These are phyloP conservation scores for Hyperoplus lanceolatus DNA, from an alignment of 2,797 vertebrate genomes.

Conservation along the genomic window DNA sequence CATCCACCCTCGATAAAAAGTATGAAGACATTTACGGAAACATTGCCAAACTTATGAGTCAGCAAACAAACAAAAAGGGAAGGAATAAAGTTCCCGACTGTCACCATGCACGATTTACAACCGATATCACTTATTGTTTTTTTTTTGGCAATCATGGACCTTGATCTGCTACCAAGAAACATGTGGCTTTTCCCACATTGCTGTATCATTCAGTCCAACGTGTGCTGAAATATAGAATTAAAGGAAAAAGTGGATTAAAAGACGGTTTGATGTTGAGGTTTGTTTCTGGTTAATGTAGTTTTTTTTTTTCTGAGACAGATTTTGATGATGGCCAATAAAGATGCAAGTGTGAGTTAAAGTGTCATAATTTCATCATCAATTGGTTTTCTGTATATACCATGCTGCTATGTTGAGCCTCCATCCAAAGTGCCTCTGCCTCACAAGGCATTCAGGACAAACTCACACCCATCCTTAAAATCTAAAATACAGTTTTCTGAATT, in stretches of 20 bases:
- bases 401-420: constrained; percentile 56
- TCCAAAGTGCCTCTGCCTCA: constrained; percentile 76
- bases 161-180: constrained; percentile 12
- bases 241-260: neutral
- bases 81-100: neutral
- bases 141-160: constrained; percentile 35
- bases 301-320: constrained; percentile 29
- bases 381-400: neutral
- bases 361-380: neutral
- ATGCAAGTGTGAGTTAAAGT: constrained; percentile 28
- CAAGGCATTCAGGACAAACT: constrained; percentile 61
- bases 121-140: constrained; percentile 5
- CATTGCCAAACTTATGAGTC: neutral
- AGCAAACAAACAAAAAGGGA: neutral
- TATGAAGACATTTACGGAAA: constrained; percentile 13
- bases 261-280: neutral
- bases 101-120: neutral
- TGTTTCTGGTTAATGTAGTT: constrained; percentile 46
- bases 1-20: constrained; percentile 1
- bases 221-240: constrained; percentile 1
- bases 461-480: constrained; percentile 14
- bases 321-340: constrained; percentile 59
- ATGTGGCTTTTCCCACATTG: constrained; percentile 13
- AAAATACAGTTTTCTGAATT: constrained; percentile 26
- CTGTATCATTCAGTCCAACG: constrained; percentile 6